Base-by-base conservation (phyloP, 2,797 vertebrate genomes). In the Neoniphon sammara region DNA sequence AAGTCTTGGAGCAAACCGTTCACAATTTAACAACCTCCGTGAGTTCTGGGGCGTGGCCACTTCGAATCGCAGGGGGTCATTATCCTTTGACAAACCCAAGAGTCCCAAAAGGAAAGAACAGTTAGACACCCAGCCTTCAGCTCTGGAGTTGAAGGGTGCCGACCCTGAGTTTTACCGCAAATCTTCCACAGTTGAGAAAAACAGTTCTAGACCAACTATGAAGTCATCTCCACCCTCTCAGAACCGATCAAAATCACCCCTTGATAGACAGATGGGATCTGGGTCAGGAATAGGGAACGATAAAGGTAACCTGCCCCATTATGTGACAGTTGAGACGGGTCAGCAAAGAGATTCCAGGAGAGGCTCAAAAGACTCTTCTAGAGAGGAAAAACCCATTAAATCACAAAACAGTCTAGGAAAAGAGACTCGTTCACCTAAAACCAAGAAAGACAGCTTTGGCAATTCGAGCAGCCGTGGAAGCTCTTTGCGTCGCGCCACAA, bases 1-100 rank as follows among this genome's bases (percentile, higher is more conserved):
- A 2, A 89, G 88, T 75, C 91, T 93, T 27, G 76, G 88, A 66
- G 83, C 91, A 7, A 91, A 85, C 83, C 93, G 92, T 56, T 89
- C 81, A 27, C 95, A 95, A 34, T 99, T 98, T 82, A 94, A 94
- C 85, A 96, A 80, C 77, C 76, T 99, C 79, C 94, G 91, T 57
- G 95, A 95, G 5, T 98, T 99, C 87, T 99, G 98, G 97, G 92
- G 91, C 57, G 92, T 86, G 20, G 92, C 94, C 46, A 52, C 75
- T 17, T 90, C 93, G 44, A 78, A 89, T 39, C 76, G 82, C n/a
- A 85, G 47, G 67, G 86, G 36, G 31, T 73, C 66, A 0, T 46
- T 68, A 10, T 30, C 83, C 5, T 47, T 18, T 23, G 87, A 91
- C 34, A 92, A 89, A 83, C 76, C 80, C 25, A 86, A 91, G 82